Evolutionary conservation across 2,888 invertebrate genomes (phyloP).

Genomic region (Drosophila colorata): DNA sequence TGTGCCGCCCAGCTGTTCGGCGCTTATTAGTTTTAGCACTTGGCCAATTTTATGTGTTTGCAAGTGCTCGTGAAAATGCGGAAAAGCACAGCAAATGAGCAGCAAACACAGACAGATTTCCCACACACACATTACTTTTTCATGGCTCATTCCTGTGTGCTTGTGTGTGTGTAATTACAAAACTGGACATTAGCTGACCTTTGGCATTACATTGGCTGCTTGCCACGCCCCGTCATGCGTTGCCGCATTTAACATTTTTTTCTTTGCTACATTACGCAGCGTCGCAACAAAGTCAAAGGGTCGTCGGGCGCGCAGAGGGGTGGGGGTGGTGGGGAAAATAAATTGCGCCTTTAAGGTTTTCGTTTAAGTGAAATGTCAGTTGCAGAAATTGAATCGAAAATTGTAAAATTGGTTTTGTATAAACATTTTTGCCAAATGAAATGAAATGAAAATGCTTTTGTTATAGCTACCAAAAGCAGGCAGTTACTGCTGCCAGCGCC

Average conservation of each 20-base stretch:
- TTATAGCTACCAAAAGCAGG: slow-evolving; percentile 57
- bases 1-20: slow-evolving; percentile 38
- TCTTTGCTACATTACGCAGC: slow-evolving; percentile 22
- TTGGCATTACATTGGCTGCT: slow-evolving; percentile 3
- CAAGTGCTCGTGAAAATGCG: slow-evolving; percentile 49
- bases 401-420: slow-evolving; percentile 82
- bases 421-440: slow-evolving; percentile 79
- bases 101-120: slow-evolving; percentile 1
- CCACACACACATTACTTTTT: slow-evolving; percentile 31
- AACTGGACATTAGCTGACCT: slow-evolving; percentile 49
- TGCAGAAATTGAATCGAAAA: slow-evolving; percentile 85
- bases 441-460: slow-evolving; percentile 77
- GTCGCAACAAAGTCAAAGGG: slow-evolving; percentile 51
- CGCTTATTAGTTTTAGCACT: slow-evolving; percentile 71
- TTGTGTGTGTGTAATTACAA: slow-evolving; percentile 24
- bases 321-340: slow-evolving; percentile 25
- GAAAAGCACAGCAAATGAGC: slow-evolving; percentile 27
- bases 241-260: slow-evolving; percentile 10
- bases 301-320: not conserved
- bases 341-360: slow-evolving; percentile 84
- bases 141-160: slow-evolving; percentile 25
- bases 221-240: slow-evolving; percentile 39
- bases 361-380: slow-evolving; percentile 85
- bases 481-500: slow-evolving; percentile 21
- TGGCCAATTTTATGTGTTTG: slow-evolving; percentile 59